phyloP scores from a whole-genome alignment of 2,113 vertebrate species.

The Pholis gunnellus region DNA sequence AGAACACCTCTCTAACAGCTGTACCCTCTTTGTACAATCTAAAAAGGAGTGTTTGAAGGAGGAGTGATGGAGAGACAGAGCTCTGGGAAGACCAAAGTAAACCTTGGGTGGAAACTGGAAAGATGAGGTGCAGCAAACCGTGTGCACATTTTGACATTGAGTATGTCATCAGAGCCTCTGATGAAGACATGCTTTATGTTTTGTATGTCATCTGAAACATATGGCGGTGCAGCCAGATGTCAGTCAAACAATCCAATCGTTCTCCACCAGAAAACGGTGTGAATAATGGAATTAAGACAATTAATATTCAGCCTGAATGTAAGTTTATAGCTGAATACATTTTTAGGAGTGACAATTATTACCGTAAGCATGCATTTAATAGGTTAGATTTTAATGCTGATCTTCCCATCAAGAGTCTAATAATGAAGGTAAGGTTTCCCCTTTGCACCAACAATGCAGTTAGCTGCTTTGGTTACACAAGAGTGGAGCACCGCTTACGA shows the following conservation, averaged over 20 bases:
- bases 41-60: slow-evolving; percentile 29
- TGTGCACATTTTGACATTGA: not conserved
- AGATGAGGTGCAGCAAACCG: not conserved
- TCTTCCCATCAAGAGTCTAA: slow-evolving; percentile 25
- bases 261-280: not conserved
- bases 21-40: slow-evolving; percentile 42
- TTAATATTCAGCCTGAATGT: not conserved
- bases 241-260: not conserved
- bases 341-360: not conserved
- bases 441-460: slow-evolving; percentile 37
- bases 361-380: not conserved
- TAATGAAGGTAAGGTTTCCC: slow-evolving; percentile 26
- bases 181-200: not conserved
- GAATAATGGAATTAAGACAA: not conserved
- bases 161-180: not conserved
- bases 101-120: not conserved
- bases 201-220: not conserved
- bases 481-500: slow-evolving; percentile 11
- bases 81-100: slow-evolving; percentile 7
- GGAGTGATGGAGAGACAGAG: not conserved
- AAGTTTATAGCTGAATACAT: not conserved
- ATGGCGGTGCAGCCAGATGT: not conserved
- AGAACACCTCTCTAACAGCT: slow-evolving; percentile 47
- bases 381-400: slow-evolving; percentile 1
- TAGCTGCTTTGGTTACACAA: slow-evolving; percentile 41